Evolutionary conservation across 2,113 vertebrate species (phyloP).

Genomic region (Cynopterus brachyotis): DNA sequence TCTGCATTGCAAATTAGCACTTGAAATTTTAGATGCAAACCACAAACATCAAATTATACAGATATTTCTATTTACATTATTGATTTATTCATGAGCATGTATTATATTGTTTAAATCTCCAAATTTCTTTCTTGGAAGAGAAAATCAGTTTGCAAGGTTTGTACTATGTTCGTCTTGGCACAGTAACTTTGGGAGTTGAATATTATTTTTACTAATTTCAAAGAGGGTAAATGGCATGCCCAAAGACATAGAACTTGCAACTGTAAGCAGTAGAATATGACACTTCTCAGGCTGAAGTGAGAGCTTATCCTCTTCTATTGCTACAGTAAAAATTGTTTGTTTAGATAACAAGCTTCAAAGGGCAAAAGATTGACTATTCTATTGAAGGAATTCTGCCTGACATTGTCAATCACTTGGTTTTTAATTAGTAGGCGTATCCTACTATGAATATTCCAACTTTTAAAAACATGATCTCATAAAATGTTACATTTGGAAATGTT

Average conservation of each 20-base stretch:
- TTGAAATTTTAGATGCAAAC: not conserved
- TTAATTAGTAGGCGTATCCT: not conserved
- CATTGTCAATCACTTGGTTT: not conserved
- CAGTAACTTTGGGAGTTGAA: not conserved
- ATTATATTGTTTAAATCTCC: conserved; percentile 13
- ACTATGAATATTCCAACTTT: not conserved
- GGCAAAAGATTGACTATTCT: not conserved
- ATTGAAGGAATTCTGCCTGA: not conserved
- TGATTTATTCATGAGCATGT: conserved; percentile 24
- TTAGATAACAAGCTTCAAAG: not conserved
- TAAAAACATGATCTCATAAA: conserved; percentile 17
- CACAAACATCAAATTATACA: not conserved
- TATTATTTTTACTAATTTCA: not conserved
- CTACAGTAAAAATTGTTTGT: not conserved
- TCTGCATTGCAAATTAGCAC: not conserved
- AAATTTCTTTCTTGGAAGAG: conserved; percentile 1
- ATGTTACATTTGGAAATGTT: not conserved
- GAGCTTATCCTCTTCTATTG: not conserved
- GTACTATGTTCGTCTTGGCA: not conserved
- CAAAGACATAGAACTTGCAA: not conserved
- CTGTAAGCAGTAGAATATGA: not conserved
- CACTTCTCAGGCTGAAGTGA: not conserved
- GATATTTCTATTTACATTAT: not conserved
- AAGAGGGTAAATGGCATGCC: not conserved
- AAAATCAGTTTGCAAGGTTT: not conserved